Conservation (phyloP, 1,140 invertebrate species). For the Drosophila subobscura region DNA sequence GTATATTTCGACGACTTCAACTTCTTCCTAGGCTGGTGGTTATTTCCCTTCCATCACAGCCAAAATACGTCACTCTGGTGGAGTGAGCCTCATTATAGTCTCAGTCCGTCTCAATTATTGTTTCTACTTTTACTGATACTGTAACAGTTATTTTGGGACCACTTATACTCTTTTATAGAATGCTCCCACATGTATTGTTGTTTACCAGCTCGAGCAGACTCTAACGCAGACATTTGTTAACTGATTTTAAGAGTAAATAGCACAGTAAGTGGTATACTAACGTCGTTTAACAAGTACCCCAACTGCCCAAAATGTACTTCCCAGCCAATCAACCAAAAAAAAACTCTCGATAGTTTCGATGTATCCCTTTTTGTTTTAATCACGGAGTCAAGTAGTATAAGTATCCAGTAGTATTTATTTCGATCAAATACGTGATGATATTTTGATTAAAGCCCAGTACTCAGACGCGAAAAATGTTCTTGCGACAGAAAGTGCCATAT, state of each 20-base stretch:
- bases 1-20: conserved; percentile 49
- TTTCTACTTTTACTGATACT: not conserved
- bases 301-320: no score
- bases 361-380: no score
- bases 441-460: no score
- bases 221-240: conserved; percentile 24
- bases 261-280: not conserved
- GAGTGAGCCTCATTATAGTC: conserved; percentile 16
- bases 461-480: no score
- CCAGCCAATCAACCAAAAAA: no score
- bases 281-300: not conserved
- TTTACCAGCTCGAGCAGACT: conserved; percentile 33
- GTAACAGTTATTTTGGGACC: no score
- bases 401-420: no score
- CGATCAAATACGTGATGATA: no score
- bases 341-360: no score
- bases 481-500: no score
- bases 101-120: not conserved
- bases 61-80: conserved; percentile 28
- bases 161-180: conserved; percentile 19
- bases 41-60: conserved; percentile 22
- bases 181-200: conserved; percentile 31
- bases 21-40: conserved; percentile 14
- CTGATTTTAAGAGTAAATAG: conserved; percentile 4
- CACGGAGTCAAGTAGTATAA: no score